Evolutionary conservation across 2,888 invertebrate species (phyloP).

Genomic region (Sturmia bella): DNA sequence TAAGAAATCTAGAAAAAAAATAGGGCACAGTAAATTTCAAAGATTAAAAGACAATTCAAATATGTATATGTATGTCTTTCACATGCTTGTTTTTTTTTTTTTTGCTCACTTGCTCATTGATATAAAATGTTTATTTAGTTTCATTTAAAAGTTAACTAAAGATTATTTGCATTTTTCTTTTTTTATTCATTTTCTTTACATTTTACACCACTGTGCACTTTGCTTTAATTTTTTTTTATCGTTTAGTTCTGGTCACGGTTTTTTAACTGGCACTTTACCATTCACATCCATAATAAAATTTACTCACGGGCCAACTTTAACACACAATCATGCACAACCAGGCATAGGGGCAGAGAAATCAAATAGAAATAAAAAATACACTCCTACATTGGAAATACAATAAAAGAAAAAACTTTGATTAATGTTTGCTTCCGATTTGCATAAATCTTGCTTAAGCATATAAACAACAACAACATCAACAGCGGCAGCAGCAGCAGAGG

Average conservation of each 20-base stretch:
- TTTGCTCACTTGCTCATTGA: too few relatives aligned
- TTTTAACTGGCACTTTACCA: constrained; percentile 45
- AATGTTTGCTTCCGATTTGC: constrained; percentile 81
- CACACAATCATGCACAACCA: background rate
- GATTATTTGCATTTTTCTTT: background rate
- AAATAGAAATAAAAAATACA: constrained; percentile 43
- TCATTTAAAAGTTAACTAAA: too few relatives aligned
- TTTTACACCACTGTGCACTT: constrained; percentile 13
- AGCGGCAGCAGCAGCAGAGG: background rate
- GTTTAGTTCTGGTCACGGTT: constrained; percentile 62
- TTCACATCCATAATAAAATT: constrained; percentile 43
- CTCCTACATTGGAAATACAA: constrained; percentile 51
- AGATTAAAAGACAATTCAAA: too few relatives aligned
- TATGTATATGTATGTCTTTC: too few relatives aligned
- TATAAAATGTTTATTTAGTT: too few relatives aligned
- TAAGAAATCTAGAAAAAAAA: background rate
- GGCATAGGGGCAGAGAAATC: constrained; percentile 17
- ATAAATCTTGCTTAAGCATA: constrained; percentile 80
- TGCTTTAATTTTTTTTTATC: constrained; percentile 20
- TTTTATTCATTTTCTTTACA: too few relatives aligned
- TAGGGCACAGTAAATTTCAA: background rate
- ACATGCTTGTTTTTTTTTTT: too few relatives aligned
- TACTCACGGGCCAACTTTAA: constrained; percentile 20
- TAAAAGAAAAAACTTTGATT: constrained; percentile 76
- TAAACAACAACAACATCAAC: constrained; percentile 26